These are phyloP conservation scores for Stichopus horrens DNA, from an alignment of 53 echinoderm and acorn worm genomes.

Conservation along the genomic window DNA sequence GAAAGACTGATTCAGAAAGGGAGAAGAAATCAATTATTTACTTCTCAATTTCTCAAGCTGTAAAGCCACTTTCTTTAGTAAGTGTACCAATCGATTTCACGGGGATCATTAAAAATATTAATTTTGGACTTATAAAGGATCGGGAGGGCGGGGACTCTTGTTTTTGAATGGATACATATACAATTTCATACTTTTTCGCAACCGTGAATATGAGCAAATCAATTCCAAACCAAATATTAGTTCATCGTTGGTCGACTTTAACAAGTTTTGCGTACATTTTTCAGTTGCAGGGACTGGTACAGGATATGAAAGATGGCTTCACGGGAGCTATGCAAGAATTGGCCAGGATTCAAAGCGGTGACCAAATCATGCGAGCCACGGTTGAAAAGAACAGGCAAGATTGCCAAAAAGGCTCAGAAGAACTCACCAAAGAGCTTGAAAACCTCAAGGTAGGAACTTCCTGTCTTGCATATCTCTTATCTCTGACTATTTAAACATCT, in stretches of 20 bases:
- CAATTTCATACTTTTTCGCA: no score
- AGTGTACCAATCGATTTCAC: no score
- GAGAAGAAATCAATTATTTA: no score
- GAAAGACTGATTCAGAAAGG: no score
- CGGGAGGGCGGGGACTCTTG: not conserved
- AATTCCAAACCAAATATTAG: no score
- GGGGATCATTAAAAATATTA: not conserved
- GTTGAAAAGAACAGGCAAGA: slow-evolving; percentile 65
- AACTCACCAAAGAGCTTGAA: not conserved
- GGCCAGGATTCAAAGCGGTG: slow-evolving; percentile 72
- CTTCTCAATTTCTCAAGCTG: no score
- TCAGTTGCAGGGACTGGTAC: slow-evolving; percentile 72
- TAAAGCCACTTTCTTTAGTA: no score
- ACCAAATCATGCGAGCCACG: slow-evolving; percentile 57
- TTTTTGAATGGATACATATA: no score
- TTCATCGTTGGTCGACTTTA: no score
- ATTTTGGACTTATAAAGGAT: not conserved
- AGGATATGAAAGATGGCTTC: slow-evolving; percentile 94
- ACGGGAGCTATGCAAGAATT: slow-evolving; percentile 81
- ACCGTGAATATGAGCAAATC: no score
- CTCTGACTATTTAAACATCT: no score
- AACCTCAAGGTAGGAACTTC: slow-evolving; percentile 5
- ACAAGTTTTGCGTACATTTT: not conserved
- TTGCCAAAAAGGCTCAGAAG: slow-evolving; percentile 3
- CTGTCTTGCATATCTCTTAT: no score